Evolutionary conservation across 1,140 invertebrate species (phyloP), one percentile per base, ranked within the genome.

Genomic region (Dinoponera quadriceps): DNA sequence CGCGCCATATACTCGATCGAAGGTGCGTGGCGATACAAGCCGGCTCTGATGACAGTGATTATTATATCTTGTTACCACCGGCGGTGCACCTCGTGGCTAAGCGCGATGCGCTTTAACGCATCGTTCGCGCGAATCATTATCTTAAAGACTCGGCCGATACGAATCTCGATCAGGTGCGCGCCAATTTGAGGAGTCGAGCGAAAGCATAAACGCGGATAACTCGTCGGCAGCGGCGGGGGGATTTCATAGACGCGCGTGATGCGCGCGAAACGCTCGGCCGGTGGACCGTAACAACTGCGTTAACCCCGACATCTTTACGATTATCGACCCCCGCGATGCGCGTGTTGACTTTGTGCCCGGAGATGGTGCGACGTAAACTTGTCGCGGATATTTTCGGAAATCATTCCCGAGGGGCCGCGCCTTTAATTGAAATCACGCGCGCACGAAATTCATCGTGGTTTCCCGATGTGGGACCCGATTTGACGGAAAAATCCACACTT

Each of bases 21-120:
- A 80, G 83, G 57, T 54, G 44, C 44, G 48, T 44, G 48, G 57
- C 85, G 87, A 83, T 81, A 83, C 86, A 68, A 88, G 75, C 25
- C 82, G 68, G 59, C 72, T 73, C 75, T 89, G 86, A 89, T 89
- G 89, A 90, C 87, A 90, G 88, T 89, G 86, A 90, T 90, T 89
- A 90, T 87, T 89, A 87, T 89, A 87, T 87, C 88, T 87, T 88
- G 88, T 90, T 89, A 89, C 88, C 88, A 88, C 86, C 85, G 83
- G 81, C 83, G 84, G 51, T 85, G 88, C 38, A 55, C 55, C 74
- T 86, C 72, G 59, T 83, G 69, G 88, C 74, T 60, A 73, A 84
- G 77, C 80, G 71, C 59, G 75, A 63, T 60, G 63, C 84, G 73
- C 57, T 68, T 88, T 89, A 86, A 85, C 88, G 87, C 87, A 82